Base-by-base conservation (phyloP, 2,113 vertebrate genomes). In the Bufo bufo region DNA sequence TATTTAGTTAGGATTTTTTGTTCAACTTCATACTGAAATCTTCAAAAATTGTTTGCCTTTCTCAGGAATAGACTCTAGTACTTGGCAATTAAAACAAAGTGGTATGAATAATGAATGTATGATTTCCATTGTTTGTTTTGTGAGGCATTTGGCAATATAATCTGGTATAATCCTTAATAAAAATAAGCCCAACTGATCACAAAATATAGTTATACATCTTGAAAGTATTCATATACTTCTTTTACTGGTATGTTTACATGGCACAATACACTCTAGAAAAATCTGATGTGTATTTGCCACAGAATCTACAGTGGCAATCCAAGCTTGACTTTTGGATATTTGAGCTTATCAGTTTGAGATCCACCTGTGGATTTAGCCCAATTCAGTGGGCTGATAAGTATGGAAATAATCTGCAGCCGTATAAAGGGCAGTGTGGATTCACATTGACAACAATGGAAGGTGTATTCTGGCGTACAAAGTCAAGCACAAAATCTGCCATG, bases 101-200 rank as follows among this genome's bases (percentile, higher is more conserved):
- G 6, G 13, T 71, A 10, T n/a, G 43, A 13, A 45, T 14, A 47
- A 12, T 16, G 43, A 72, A 17, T 12, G n/a, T 47, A 52, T 54
- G 50, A 54, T 79, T 79, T 54, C 23, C 17, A 52, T 77, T 59
- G 72, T 58, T 17, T 50, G 47, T 58, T 80, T 80, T 80, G n/a
- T 58, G 49, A 58, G 54, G 54, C 54, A 80, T 58, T 59, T 80
- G 77, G 50, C 47, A 13, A 58, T 4, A 79, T 79, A 54, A 56
- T 56, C 12, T 79, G 77, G 52, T 23, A 33, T 16, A 58, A 56
- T 54, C 3, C 17, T 54, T n/a, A 78, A 56, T 11, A 14, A 43
- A 5, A 56, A 78, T 56, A 1, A n/a, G 17, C 9, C 75, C 49
- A 54, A 12, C 4, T n/a, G 23, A 71, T 14, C 43, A 47, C 4